A percentile compares a stretch with the other conserved stretches of the same genome.
These are phyloP conservation scores for Proterorhinus semilunaris DNA, from an alignment of 2,113 vertebrate genomes.

Conservation along the genomic window DNA sequence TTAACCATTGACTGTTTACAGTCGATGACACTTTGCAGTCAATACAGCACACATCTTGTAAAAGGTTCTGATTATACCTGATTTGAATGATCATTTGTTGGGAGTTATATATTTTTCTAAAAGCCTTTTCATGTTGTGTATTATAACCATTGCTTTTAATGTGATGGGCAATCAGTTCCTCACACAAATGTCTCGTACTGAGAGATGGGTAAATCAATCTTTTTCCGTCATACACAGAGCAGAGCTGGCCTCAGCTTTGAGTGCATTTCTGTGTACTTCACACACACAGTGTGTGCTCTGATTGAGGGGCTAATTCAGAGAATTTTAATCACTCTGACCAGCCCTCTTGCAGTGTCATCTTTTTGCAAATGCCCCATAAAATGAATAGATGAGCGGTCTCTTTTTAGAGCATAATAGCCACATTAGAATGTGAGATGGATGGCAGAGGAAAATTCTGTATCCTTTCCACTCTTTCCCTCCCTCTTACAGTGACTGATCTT, in stretches of 20 bases:
- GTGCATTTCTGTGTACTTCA: constrained; percentile 68
- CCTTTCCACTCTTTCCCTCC: constrained; percentile 48
- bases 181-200: constrained; percentile 38
- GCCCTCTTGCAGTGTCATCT: constrained; percentile 60
- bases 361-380: constrained; percentile 65
- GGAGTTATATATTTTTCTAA: constrained; percentile 55
- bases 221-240: constrained; percentile 46
- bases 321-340: constrained; percentile 61
- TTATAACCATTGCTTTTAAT: constrained; percentile 56
- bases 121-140: constrained; percentile 61
- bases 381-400: constrained; percentile 66
- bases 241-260: constrained; percentile 36
- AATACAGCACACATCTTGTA: constrained; percentile 46
- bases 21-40: constrained; percentile 41
- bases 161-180: constrained; percentile 64
- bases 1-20: constrained; percentile 37
- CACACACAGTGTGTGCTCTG: constrained; percentile 43
- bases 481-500: constrained; percentile 43
- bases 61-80: constrained; percentile 23
- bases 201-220: constrained; percentile 62
- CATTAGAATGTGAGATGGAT: constrained; percentile 71
- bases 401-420: constrained; percentile 66
- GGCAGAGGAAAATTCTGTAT: constrained; percentile 51
- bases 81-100: constrained; percentile 43
- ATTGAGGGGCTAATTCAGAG: constrained; percentile 64